Evolutionary conservation across 2,888 invertebrate species (phyloP), one percentile per base, ranked within the genome.

Genomic region (Druceiella hillmani): DNA sequence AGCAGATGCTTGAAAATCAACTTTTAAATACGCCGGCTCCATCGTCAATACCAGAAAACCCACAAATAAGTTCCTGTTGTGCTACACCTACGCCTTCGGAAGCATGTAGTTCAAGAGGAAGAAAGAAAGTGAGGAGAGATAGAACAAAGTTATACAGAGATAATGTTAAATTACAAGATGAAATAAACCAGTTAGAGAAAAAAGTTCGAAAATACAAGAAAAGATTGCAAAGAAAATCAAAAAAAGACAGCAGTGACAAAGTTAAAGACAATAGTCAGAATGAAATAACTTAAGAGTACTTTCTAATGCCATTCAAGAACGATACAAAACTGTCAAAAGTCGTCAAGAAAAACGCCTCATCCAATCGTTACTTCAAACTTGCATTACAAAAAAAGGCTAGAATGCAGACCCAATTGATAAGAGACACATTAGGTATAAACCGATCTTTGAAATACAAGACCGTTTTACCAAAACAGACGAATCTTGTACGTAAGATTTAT

Each of bases 1-100:
- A 42, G n/a, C n/a, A 33, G 26, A 44, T 41, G 39, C 38, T 44
- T 44, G 36, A 38, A 47, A 12, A 41, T 6, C 33, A 40, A 38
- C 35, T 43, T 10, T 40, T 43, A 16, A 38, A 35, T 31, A 34
- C 43, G 26, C 30, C n/a, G n/a, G n/a, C n/a, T n/a, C n/a, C n/a
- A n/a, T n/a, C n/a, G n/a, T n/a, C n/a, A n/a, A n/a, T n/a, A n/a
- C n/a, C n/a, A n/a, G n/a, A n/a, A n/a, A n/a, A 9, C 7, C 10
- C 16, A 11, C 16, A 9, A 30, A 9, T 30, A 15, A 27, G n/a
- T 9, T 30, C n/a, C 16, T 30, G 16, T 30, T 14, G 30, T 7
- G 16, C 16, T 14, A 15, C 16, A 30, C 14, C 14, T 30, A 42
- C 38, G 38, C 9, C 17, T 9, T 29, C 26, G 4, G 33, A 36